Evolutionary conservation across 2,113 vertebrate species (phyloP).

Genomic region (Aphelocoma coerulescens): DNA sequence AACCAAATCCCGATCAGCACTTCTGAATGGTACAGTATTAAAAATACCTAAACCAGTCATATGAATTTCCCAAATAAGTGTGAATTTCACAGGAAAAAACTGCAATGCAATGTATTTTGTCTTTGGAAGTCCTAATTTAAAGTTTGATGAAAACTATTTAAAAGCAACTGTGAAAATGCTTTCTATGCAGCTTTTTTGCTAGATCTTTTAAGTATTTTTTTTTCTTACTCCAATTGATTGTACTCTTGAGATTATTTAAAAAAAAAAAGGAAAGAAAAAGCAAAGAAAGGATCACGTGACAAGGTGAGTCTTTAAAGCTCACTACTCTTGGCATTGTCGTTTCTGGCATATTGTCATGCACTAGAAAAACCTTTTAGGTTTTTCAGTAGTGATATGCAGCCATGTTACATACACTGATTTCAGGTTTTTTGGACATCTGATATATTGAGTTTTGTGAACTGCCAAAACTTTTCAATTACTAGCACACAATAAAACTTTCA

Average conservation of each 20-base stretch:
- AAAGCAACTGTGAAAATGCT: constrained; percentile 41
- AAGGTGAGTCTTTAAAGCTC: constrained; percentile 13
- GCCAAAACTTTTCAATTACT: constrained; percentile 50
- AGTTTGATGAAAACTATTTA: background rate
- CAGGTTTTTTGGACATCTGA: background rate
- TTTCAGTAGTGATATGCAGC: background rate
- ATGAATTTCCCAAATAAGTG: background rate
- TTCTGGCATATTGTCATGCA: background rate
- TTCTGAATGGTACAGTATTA: constrained; percentile 50
- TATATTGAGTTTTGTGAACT: background rate
- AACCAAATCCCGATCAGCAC: background rate
- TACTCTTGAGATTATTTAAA: background rate
- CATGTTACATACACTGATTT: background rate
- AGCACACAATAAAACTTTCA: background rate
- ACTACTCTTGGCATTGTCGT: background rate
- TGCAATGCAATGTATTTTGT: constrained; percentile 12
- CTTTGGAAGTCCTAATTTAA: background rate
- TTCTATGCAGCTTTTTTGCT: constrained; percentile 34
- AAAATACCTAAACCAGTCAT: background rate
- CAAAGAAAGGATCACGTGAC: background rate
- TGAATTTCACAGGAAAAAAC: constrained; percentile 27
- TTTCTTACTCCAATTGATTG: constrained; percentile 6
- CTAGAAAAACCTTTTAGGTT: background rate
- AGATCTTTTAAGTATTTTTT: background rate
- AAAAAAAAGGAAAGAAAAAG: background rate